A percentile compares a stretch with the other conserved stretches of the same genome.
These are phyloP conservation scores for Mellilla xanthometata DNA, from an alignment of 2,888 invertebrate genomes.

Conservation along the genomic window DNA sequence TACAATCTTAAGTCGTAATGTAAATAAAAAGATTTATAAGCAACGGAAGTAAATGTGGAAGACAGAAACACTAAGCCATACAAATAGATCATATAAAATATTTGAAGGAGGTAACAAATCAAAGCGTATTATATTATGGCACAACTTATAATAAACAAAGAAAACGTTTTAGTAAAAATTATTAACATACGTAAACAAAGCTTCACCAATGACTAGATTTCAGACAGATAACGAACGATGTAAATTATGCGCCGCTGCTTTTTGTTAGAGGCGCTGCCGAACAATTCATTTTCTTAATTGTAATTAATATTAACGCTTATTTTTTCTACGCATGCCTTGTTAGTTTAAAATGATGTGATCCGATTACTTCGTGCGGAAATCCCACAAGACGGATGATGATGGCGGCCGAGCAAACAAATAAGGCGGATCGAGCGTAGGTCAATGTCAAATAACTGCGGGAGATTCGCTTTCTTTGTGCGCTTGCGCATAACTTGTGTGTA, in stretches of 20 bases:
- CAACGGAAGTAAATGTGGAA: conserved; percentile 14
- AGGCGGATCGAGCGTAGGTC: conserved; percentile 19
- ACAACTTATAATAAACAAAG: not conserved
- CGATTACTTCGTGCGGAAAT: conserved; percentile 13
- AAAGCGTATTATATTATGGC: conserved; percentile 1
- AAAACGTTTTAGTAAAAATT: too few relatives aligned
- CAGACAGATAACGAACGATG: too few relatives aligned
- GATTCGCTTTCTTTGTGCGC: conserved; percentile 27
- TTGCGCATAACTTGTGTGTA: not conserved
- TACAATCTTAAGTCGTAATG: not conserved
- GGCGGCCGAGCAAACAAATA: too few relatives aligned
- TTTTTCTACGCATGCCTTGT: not conserved
- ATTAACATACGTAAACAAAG: not conserved
- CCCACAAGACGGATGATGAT: conserved; percentile 1
- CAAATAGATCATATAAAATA: not conserved
- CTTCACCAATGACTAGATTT: too few relatives aligned
- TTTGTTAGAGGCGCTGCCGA: not conserved
- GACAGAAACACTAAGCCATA: conserved; percentile 1
- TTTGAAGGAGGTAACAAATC: not conserved
- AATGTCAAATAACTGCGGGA: conserved; percentile 29
- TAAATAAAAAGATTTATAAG: not conserved
- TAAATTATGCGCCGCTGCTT: too few relatives aligned
- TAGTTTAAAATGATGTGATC: not conserved
- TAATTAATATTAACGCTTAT: not conserved
- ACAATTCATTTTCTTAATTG: not conserved